Evolutionary conservation across 1,140 invertebrate species (phyloP).

Genomic region (Palaemon carinicauda): DNA sequence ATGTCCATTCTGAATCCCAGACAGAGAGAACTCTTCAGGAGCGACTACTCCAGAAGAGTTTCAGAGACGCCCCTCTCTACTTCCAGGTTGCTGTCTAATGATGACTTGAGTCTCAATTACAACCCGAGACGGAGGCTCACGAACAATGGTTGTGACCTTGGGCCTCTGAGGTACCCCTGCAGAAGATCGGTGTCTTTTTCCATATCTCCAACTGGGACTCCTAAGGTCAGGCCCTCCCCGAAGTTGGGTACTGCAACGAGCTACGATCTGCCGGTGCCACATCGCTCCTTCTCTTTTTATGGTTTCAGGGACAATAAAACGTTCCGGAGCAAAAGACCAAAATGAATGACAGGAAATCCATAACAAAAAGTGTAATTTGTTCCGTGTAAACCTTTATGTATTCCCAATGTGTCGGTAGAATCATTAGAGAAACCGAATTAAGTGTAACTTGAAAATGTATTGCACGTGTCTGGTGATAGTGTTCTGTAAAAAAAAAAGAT

Average conservation of each 20-base stretch:
- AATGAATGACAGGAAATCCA: too few relatives aligned
- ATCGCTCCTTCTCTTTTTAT: slow-evolving; percentile 6
- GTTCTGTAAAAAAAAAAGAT: too few relatives aligned
- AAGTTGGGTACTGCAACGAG: not conserved
- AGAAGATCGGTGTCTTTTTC: slow-evolving; percentile 37
- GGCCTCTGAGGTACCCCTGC: not conserved
- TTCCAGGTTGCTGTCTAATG: not conserved
- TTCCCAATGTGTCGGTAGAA: too few relatives aligned
- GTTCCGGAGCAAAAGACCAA: not conserved
- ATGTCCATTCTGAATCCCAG: slow-evolving; percentile 12
- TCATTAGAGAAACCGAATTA: too few relatives aligned
- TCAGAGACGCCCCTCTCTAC: not conserved
- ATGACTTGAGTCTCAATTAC: not conserved
- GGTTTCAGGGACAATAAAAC: not conserved
- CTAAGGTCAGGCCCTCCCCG: not conserved
- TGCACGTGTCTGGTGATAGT: too few relatives aligned
- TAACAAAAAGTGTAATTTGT: too few relatives aligned
- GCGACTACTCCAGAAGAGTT: not conserved
- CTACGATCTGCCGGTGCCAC: not conserved
- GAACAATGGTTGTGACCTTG: not conserved
- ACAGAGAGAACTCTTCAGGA: not conserved
- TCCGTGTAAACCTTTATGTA: too few relatives aligned
- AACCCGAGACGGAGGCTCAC: not conserved
- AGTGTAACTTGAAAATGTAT: too few relatives aligned
- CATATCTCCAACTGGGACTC: not conserved